Conservation (phyloP, 1,140 invertebrate species). For the Heliothis virescens region DNA sequence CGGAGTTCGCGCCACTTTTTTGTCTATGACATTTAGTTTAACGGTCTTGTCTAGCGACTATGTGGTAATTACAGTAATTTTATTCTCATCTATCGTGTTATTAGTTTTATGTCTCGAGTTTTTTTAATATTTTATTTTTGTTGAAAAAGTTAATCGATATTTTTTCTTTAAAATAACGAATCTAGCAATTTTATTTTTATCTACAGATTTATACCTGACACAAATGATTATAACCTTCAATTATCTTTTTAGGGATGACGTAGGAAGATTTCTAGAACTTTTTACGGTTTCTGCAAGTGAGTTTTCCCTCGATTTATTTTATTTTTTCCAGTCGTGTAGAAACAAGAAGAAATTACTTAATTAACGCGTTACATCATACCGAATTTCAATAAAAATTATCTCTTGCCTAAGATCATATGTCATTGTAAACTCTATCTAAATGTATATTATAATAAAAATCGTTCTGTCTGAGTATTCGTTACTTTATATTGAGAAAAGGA, state of each 20-base stretch:
- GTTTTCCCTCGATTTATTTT: not conserved
- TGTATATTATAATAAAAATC: not conserved
- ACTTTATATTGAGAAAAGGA: too few relatives aligned
- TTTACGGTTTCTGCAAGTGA: too few relatives aligned
- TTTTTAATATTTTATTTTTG: too few relatives aligned
- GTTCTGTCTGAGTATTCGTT: too few relatives aligned
- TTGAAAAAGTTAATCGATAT: too few relatives aligned
- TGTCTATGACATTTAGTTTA: conserved; percentile 31
- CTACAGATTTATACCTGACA: too few relatives aligned
- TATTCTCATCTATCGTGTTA: not conserved
- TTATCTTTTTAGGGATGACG: too few relatives aligned
- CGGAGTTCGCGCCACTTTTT: conserved; percentile 10
- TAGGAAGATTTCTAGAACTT: too few relatives aligned
- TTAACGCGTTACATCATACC: conserved; percentile 35
- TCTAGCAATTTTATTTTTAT: not conserved
- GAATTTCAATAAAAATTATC: conserved; percentile 31
- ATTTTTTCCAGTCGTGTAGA: not conserved
- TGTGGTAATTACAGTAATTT: conserved; percentile 10
- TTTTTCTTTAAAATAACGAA: not conserved
- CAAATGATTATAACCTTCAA: too few relatives aligned
- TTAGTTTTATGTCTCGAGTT: not conserved
- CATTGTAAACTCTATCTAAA: conserved; percentile 19
- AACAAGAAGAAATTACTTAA: conserved; percentile 28
- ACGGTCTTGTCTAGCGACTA: not conserved
- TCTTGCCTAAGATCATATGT: conserved; percentile 33